phyloP scores from a whole-genome alignment of 2,797 vertebrate genomes.

The Leucoraja ocellata region DNA sequence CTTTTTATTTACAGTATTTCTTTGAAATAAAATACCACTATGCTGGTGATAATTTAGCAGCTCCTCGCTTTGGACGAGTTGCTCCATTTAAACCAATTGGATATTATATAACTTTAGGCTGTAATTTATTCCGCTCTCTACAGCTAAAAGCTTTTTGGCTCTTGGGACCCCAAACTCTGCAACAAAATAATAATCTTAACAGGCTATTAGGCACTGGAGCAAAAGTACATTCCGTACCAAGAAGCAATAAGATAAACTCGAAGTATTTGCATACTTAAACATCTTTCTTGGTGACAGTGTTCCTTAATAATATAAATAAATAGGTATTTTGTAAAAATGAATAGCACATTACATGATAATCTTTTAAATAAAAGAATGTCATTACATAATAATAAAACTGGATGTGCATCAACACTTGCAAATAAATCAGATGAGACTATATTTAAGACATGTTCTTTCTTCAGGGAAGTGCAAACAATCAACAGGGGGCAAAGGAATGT shows the following conservation, averaged over 20 bases:
- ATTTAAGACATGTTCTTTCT: background rate
- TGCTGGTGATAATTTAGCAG: background rate
- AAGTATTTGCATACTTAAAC: background rate
- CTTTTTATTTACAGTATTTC: background rate
- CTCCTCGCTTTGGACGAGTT: background rate
- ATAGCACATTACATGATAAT: background rate
- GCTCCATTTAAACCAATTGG: background rate
- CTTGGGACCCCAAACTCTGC: background rate
- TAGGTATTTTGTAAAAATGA: background rate
- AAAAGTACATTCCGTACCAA: conserved; percentile 36
- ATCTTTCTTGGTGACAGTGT: background rate
- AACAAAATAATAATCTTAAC: background rate
- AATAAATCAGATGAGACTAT: background rate
- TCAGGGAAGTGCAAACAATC: background rate
- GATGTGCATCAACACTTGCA: background rate
- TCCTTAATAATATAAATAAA: background rate
- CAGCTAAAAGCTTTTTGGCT: background rate
- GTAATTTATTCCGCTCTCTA: background rate
- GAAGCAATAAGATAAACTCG: background rate
- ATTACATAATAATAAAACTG: conserved; percentile 34
- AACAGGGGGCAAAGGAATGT: no score
- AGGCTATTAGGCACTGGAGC: background rate
- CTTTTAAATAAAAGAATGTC: conserved; percentile 41
- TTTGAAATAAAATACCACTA: background rate
- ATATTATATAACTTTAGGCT: background rate